Evolutionary conservation across 1,140 invertebrate species (phyloP), one percentile per base, ranked within the genome.

Genomic region (Bombus pascuorum): DNA sequence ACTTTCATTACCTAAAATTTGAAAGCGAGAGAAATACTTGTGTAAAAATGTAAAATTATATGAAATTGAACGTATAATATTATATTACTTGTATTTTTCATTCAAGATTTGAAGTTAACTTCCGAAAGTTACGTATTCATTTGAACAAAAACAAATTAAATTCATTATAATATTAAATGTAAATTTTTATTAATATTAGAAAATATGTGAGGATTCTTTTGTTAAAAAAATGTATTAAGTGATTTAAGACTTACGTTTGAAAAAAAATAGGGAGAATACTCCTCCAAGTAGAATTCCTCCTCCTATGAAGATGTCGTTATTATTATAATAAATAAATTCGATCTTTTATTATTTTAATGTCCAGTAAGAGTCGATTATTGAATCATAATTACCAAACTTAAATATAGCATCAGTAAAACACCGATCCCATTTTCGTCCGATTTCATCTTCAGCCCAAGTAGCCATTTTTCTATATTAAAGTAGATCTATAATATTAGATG

Each of bases 261-360:
- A 93, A 91, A 98, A 97, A 62, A 98, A 93, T n/a, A 97, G 73
- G 1, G 97, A 97, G 87, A 97, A 94, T 68, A 97, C 93, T 39
- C 96, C 95, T 70, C 97, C 97, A 83, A 98, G 90, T 47, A 96
- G 78, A 70, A 97, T 86, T 86, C 97, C 97, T 90, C 96, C 96
- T 88, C 97, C 97, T 97, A 92, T 91, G 95, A 95, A 88, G 65
- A 72, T 28, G 15, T 62, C 9, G 39, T 74, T 74, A 74, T 81
- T 59, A 77, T 66, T 66, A 34, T 34, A 71, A 39, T 28, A 32
- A 83, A 59, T 34, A 71, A 65, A 81, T 12, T 53, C 22, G n/a
- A 65, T 44, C 59, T 62, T 62, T 62, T n/a, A 65, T 22, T 13
- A 53, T 32, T n/a, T 39, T 2, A 44, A 59, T 13, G n/a, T 68